These are phyloP conservation scores for Noctua comes DNA, from an alignment of 2,888 invertebrate genomes.

Conservation along the genomic window DNA sequence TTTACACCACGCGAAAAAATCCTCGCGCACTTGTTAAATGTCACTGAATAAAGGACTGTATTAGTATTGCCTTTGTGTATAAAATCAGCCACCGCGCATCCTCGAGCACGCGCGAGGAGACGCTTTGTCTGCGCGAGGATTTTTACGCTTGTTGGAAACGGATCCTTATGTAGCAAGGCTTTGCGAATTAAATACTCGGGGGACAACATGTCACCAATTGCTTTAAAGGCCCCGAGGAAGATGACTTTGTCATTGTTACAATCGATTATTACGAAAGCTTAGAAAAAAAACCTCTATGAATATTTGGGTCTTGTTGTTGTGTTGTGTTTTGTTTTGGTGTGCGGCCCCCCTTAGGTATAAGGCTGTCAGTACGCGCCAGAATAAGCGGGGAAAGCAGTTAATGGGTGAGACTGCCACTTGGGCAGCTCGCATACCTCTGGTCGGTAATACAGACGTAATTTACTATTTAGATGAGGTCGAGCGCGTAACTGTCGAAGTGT, in stretches of 20 bases:
- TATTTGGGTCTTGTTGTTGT: not conserved
- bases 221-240: not conserved
- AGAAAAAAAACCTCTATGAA: not conserved
- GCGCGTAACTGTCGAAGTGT: conserved; percentile 43
- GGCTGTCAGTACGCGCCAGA: conserved; percentile 42
- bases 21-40: too few species aligned
- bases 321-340: not conserved
- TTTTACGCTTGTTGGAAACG: too few species aligned
- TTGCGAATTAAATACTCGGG: not conserved
- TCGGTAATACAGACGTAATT: conserved; percentile 45
- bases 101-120: too few species aligned
- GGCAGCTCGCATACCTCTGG: conserved; percentile 52
- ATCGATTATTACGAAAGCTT: not conserved
- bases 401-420: conserved; percentile 72
- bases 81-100: too few species aligned
- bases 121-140: too few species aligned
- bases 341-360: not conserved
- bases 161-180: not conserved
- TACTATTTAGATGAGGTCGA: conserved; percentile 53
- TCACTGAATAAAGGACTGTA: not conserved
- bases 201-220: not conserved
- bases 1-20: not conserved
- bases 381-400: conserved; percentile 76
- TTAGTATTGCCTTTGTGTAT: not conserved
- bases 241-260: not conserved